Evolutionary conservation across 2,888 invertebrate genomes (phyloP).

Genomic region (Pyrocoelia pectoralis): DNA sequence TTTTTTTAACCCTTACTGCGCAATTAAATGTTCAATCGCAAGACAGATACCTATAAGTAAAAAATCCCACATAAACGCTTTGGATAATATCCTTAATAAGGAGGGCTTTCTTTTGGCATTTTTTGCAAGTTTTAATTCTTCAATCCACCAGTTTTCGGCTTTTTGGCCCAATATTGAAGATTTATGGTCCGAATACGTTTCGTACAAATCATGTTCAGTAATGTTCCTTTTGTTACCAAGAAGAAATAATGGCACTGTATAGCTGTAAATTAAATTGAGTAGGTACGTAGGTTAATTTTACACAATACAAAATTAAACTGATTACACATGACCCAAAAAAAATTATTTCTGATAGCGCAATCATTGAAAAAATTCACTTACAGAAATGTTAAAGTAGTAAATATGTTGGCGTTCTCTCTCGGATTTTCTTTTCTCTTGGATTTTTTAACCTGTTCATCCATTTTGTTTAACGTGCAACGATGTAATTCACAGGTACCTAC

Average conservation of each 20-base stretch:
- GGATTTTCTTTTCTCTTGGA: slow-evolving; percentile 61
- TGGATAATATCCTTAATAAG: neutral
- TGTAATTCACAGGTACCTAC: no score
- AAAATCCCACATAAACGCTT: neutral
- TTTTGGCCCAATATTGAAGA: neutral
- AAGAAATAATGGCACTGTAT: neutral
- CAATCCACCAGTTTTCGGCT: neutral
- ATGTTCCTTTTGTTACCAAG: neutral
- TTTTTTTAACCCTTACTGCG: no score
- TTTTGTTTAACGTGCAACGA: no score
- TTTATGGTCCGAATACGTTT: neutral
- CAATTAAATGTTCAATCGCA: neutral
- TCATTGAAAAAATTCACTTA: slow-evolving; percentile 62
- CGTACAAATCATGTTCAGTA: neutral
- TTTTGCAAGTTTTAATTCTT: neutral
- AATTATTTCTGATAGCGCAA: no score
- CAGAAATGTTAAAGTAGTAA: slow-evolving; percentile 74
- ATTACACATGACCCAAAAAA: no score
- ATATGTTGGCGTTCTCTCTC: slow-evolving; percentile 69
- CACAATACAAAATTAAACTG: no score
- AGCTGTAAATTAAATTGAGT: neutral
- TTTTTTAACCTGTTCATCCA: neutral
- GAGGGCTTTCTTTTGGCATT: neutral
- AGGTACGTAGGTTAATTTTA: no score
- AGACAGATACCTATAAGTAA: neutral